Base-by-base conservation (phyloP, 2,888 invertebrate genomes). In the Ceriagrion tenellum region DNA sequence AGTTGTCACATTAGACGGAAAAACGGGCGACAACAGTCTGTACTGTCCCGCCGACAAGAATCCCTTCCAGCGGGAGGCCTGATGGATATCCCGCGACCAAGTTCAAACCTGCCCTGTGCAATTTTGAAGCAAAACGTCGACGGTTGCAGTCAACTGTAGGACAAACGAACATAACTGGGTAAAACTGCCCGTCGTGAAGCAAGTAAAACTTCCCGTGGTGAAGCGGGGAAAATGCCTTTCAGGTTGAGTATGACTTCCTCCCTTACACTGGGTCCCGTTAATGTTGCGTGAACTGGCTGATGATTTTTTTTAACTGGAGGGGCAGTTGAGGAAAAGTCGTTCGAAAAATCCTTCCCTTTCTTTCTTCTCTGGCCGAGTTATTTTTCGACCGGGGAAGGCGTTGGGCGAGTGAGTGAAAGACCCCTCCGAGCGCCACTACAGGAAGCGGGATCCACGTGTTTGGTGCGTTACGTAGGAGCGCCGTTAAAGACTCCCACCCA, bases 351-450 rank as follows among this genome's bases (percentile, higher is more conserved):
- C 35, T 35, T 81, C 81, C 35, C 81, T 30, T 81, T 35, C 35
- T 81, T 81, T 81, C 30, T 59, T 59, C 12, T 59, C 35, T n/a
- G 26, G 35, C 81, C 35, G 81, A 81, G 81, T 81, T 81, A 81
- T 81, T 81, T 81, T 81, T 81, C 35, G 81, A 81, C 35, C 81
- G 81, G 81, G 30, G n/a, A 69, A n/a, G n/a, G n/a, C n/a, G n/a
- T 26, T 26, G 35, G 35, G 13, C 4, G 47, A 47, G 47, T 47
- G 47, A 47, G 47, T 47, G 47, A 47, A 47, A 47, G 47, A 16
- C 81, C 81, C 81, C 81, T 81, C 81, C 81, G n/a, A 69, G n/a
- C 69, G 69, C 69, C 69, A 69, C 69, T 69, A 69, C 69, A 81
- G 81, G 81, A 81, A 81, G n/a, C 81, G 81, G 16, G 35, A 35